Base-by-base conservation (phyloP, 2,113 vertebrate species). In the Mobula birostris region DNA sequence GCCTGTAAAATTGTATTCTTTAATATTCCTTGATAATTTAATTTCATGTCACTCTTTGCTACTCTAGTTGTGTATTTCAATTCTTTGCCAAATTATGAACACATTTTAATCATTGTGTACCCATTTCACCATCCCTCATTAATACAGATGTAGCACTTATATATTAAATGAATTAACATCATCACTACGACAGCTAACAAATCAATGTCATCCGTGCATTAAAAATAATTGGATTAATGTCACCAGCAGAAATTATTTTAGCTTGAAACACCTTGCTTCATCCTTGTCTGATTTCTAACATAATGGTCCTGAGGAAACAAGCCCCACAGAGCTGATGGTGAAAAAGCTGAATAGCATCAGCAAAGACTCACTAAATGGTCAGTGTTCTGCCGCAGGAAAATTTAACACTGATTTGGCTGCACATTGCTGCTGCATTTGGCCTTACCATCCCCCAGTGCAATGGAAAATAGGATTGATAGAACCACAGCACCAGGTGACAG, bases 81-180 rank as follows among this genome's bases (percentile, higher is more conserved):
- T 24, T 66, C 63, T n/a, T 66, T 88, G 27, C 14, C 58, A 11
- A 88, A 5, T 14, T 66, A 24, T 90, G 61, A 90, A 63, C 85
- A 66, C 63, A 88, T 66, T 90, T 90, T 14, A 79, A 79, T 79
- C 32, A 79, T 79, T 32, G 5, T 87, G 27, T 12, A 61, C 58
- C 61, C 32, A 90, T 0, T 32, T 66, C 61, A 32, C 61, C 15
- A 90, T 66, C 29, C 61, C 85, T 90, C 63, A 66, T 32, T 66
- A 90, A 66, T n/a, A 90, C 85, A 90, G 29, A 32, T n/a, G 29
- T 66, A 88, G 17, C 12, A 15, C 1, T 1, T 11, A 19, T 66
- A 19, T 66, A 66, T 90, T 66, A 66, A 90, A 90, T 66, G 61
- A 90, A 90, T 90, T 66, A 90, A 90, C 29, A 90, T 66, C 61